Evolutionary conservation across 2,888 invertebrate genomes (phyloP).

Genomic region (Sturmia bella): DNA sequence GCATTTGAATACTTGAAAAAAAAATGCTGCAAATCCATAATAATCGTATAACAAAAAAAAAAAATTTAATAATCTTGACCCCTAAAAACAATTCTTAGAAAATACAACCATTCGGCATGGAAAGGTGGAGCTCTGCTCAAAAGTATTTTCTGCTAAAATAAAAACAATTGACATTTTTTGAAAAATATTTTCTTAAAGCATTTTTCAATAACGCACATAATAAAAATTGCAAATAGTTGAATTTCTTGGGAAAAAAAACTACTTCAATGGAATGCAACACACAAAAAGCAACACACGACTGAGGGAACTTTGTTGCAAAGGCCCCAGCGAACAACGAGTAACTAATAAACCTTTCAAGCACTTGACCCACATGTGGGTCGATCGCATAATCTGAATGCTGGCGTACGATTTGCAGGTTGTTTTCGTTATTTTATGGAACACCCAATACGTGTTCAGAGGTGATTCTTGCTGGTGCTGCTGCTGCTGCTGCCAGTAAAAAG

Average conservation of each 20-base stretch:
- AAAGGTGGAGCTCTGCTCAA: too few species aligned
- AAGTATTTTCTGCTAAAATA: too few species aligned
- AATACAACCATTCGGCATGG: too few species aligned
- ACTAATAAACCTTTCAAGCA: slow-evolving; percentile 63
- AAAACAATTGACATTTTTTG: too few species aligned
- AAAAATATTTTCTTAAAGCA: background rate
- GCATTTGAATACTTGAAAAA: too few species aligned
- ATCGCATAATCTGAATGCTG: slow-evolving; percentile 55
- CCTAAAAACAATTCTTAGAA: too few species aligned
- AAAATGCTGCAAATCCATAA: too few species aligned
- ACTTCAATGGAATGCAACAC: slow-evolving; percentile 37
- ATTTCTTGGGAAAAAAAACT: slow-evolving; percentile 44
- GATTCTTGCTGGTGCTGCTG: slow-evolving; percentile 8
- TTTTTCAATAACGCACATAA: slow-evolving; percentile 25
- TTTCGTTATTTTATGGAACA: slow-evolving; percentile 44
- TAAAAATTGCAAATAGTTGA: background rate
- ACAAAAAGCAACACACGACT: background rate
- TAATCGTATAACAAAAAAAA: too few species aligned
- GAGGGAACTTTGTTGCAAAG: background rate
- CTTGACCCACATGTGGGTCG: slow-evolving; percentile 67
- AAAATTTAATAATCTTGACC: too few species aligned
- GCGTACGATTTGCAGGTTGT: slow-evolving; percentile 16
- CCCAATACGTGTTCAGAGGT: slow-evolving; percentile 66
- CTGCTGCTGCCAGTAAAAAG: slow-evolving; percentile 18
- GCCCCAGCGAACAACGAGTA: background rate